Evolutionary conservation across 1,140 invertebrate genomes (phyloP).

Genomic region (Cephus cinctus): DNA sequence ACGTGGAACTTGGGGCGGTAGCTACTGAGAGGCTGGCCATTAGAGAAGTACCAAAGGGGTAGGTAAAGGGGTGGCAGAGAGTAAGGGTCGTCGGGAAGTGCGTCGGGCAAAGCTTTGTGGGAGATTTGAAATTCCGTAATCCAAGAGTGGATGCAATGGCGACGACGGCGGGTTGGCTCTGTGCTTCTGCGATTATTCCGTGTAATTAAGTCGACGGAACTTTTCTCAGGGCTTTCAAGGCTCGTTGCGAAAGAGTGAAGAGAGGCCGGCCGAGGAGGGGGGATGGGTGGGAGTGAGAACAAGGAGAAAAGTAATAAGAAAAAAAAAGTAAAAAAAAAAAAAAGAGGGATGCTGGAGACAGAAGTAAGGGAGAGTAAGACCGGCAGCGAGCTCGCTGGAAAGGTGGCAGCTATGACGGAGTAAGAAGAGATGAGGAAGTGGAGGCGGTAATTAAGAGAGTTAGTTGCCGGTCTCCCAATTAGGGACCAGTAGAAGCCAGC

Average conservation of each 20-base stretch:
- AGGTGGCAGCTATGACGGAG: conserved; percentile 22
- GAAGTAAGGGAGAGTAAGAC: conserved; percentile 19
- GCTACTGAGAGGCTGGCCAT: no score
- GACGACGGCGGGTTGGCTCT: conserved; percentile 9
- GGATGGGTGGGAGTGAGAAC: conserved; percentile 3
- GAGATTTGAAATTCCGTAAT: conserved; percentile 17
- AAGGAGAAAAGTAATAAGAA: no score
- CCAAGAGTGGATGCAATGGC: conserved; percentile 18
- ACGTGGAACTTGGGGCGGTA: no score
- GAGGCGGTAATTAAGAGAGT: conserved; percentile 57
- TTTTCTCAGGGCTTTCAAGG: conserved; percentile 42
- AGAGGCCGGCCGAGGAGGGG: conserved; percentile 7
- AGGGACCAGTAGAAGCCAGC: conserved; percentile 43
- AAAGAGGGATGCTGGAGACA: conserved; percentile 11
- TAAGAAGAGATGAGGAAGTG: conserved; percentile 39
- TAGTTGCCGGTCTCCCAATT: conserved; percentile 56
- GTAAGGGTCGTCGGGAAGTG: background rate
- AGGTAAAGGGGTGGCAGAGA: background rate
- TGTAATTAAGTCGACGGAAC: conserved; percentile 55
- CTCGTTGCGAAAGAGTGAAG: conserved; percentile 18
- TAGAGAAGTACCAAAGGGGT: no score
- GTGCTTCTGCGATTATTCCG: conserved; percentile 50
- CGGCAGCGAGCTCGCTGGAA: conserved; percentile 22
- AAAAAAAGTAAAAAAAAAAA: no score
- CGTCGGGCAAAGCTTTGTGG: conserved; percentile 20